Percentiles rank a stretch among this genome's conserved stretches.
These are phyloP conservation scores for Pteropus rufus DNA, from an alignment of 2,797 vertebrate genomes.

Conservation along the genomic window DNA sequence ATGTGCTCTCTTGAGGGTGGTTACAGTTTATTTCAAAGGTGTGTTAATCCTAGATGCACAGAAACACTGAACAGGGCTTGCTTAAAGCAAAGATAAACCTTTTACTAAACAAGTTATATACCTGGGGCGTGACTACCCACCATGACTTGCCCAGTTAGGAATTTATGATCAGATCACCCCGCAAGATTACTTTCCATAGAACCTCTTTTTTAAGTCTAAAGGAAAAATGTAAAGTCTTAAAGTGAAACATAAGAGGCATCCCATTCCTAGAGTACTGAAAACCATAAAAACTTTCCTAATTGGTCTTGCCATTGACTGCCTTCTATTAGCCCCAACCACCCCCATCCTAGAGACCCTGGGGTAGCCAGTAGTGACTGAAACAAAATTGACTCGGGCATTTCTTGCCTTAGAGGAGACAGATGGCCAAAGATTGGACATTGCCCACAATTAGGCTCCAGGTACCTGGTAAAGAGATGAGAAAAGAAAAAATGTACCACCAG, in stretches of 20 bases:
- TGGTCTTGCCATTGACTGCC: background rate
- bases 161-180: background rate
- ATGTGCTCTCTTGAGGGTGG: too few species aligned
- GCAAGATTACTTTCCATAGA: background rate
- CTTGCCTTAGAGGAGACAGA: background rate
- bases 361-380: background rate
- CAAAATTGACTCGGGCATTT: background rate
- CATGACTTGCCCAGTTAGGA: background rate
- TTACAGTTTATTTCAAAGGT: background rate
- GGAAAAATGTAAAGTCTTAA: conserved; percentile 17
- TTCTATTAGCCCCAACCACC: background rate
- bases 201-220: background rate
- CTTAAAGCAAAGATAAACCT: too few species aligned
- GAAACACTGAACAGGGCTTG: background rate
- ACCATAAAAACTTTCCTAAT: background rate
- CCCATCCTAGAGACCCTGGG: background rate
- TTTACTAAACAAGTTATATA: too few species aligned
- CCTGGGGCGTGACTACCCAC: too few species aligned
- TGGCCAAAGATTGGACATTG: background rate
- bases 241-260: background rate
- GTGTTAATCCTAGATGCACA: background rate
- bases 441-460: background rate
- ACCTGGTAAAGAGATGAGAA: background rate
- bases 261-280: background rate
- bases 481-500: background rate